Evolutionary conservation across 2,888 invertebrate species (phyloP).

Genomic region (Deladenus siricidicola): DNA sequence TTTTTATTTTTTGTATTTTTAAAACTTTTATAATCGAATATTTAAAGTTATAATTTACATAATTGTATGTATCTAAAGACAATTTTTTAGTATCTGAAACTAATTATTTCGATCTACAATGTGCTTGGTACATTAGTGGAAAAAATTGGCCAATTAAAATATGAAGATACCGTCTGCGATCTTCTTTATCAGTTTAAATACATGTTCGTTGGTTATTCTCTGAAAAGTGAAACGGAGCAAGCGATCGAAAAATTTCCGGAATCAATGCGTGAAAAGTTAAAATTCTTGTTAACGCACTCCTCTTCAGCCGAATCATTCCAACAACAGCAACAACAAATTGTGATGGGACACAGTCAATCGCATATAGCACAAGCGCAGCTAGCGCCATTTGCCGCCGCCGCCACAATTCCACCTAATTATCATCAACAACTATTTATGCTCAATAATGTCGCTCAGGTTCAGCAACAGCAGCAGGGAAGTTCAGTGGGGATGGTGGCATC

Average conservation of each 20-base stretch:
- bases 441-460: too few species aligned
- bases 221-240: constrained; percentile 12
- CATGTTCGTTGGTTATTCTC: constrained; percentile 56
- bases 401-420: not conserved
- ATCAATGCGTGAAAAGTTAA: constrained; percentile 28
- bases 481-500: too few species aligned
- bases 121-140: constrained; percentile 25
- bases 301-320: constrained; percentile 6
- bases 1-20: not conserved
- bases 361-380: not conserved
- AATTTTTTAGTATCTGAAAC: constrained; percentile 17
- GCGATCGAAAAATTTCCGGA: constrained; percentile 15
- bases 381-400: not conserved
- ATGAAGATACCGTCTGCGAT: constrained; percentile 44
- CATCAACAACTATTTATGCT: too few species aligned
- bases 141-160: constrained; percentile 12
- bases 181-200: constrained; percentile 58
- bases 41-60: not conserved
- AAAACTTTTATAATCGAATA: not conserved
- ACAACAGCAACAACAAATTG: constrained; percentile 4
- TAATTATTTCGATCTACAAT: constrained; percentile 31
- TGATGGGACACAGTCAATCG: not conserved
- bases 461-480: not conserved
- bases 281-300: constrained; percentile 19
- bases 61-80: not conserved